A percentile compares a stretch with the other conserved stretches of the same genome.
phyloP scores from a whole-genome alignment of 2,113 vertebrate genomes.

The Butorides virescens region DNA sequence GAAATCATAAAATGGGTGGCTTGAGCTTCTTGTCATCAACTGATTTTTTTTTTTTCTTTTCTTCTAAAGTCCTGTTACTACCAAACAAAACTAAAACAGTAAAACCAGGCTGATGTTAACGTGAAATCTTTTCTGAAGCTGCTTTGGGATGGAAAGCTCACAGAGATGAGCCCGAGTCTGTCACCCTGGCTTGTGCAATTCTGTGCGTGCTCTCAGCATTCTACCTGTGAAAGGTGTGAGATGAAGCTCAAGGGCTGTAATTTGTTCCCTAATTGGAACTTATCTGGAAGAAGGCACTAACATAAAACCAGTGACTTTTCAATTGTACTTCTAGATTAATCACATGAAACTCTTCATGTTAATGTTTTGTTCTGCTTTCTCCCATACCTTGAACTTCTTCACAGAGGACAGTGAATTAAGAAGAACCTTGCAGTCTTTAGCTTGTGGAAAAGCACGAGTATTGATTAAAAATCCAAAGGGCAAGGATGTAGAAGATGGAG shows the following conservation, averaged over 20 bases:
- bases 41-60: not conserved
- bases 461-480: slow-evolving; percentile 80
- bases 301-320: not conserved
- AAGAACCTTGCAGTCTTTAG: slow-evolving; percentile 81
- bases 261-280: not conserved
- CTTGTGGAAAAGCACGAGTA: slow-evolving; percentile 82
- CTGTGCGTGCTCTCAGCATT: not conserved
- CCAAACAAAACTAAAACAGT: not conserved
- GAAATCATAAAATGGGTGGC: not conserved
- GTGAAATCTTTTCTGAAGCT: not conserved
- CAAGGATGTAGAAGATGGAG: slow-evolving; percentile 82
- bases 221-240: not conserved
- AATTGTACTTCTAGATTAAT: not conserved
- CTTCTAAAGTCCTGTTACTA: not conserved
- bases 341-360: not conserved
- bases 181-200: not conserved
- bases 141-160: not conserved
- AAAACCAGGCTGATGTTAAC: not conserved
- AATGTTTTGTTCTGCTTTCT: slow-evolving; percentile 5
- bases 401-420: slow-evolving; percentile 80
- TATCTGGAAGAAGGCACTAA: not conserved
- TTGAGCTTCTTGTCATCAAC: not conserved
- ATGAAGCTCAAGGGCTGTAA: not conserved
- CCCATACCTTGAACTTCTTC: not conserved
- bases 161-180: not conserved